Base-by-base conservation (phyloP, 1,140 invertebrate genomes). In the Drosophila bocqueti region DNA sequence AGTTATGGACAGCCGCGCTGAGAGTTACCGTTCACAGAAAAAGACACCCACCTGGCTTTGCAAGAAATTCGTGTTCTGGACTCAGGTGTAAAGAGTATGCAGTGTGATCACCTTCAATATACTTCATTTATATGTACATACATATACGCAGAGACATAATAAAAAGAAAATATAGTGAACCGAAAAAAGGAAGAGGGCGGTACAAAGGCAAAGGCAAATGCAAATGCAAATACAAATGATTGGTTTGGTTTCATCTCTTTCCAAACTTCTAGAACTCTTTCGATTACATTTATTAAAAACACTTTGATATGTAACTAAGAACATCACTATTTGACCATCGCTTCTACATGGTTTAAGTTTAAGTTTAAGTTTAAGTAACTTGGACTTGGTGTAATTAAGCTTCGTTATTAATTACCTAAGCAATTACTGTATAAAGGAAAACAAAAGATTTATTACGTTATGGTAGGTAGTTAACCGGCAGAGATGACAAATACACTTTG, bases 61-160 rank as follows among this genome's bases (percentile, higher is more conserved):
- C 31, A 52, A 67, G 47, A 46, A 76, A 61, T 43, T 77, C 75
- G 59, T 67, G 74, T 79, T 79, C 74, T 75, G 71, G 60, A 65
- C 57, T 64, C 76, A 79, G 42, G 76, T 79, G 76, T 79, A 79
- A 65, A 31, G 76, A 79, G 59, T 79, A 79, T 77, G 60, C 65
- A 71, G 76, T 79, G 59, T 79, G 75, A 76, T 79, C 76, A 77
- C 76, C 76, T 79, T 79, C 76, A 64, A 79, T 46, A 71, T 79
- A 79, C 76, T 79, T 71, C 49, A 68, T 50, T 43, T 60, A 69
- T 49, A 64, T 50, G 49, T 60, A 64, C 66, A 64, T 60, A 64
- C 66, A 64, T 50, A 60, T 57, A 55, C 71, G 47, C 45, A 65
- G 52, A 69, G 71, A 76, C 62, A 77, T 67, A 68, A 77, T 67